Evolutionary conservation across 2,113 vertebrate genomes (phyloP).

Genomic region (Nycticebus coucang): DNA sequence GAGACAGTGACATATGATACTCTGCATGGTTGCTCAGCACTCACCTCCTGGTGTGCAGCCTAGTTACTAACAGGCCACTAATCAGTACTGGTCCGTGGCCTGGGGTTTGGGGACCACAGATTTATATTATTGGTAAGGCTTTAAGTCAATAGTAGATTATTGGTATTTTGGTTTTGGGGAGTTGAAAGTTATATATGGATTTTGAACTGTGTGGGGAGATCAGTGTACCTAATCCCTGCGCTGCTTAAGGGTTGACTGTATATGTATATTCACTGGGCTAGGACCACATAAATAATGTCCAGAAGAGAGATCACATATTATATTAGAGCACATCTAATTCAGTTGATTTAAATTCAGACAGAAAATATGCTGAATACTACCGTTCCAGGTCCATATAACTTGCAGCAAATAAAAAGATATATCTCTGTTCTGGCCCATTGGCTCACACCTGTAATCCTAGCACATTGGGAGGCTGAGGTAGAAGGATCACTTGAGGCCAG

Average conservation of each 20-base stretch:
- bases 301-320: neutral
- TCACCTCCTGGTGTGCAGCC: too few species aligned
- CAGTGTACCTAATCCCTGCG: neutral
- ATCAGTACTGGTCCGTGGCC: too few species aligned
- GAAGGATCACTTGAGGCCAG: too few species aligned
- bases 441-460: too few species aligned
- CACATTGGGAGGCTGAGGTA: too few species aligned
- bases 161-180: neutral
- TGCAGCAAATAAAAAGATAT: neutral
- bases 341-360: conserved; percentile 20
- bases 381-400: neutral
- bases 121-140: neutral
- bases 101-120: too few species aligned
- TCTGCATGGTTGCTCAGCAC: too few species aligned
- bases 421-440: neutral
- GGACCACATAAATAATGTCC: neutral
- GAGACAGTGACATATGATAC: too few species aligned
- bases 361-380: neutral
- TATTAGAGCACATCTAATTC: neutral
- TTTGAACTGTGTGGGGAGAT: neutral
- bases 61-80: too few species aligned
- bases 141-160: neutral
- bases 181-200: neutral
- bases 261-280: neutral
- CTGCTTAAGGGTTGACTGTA: neutral